These are phyloP conservation scores for Nothocercus julius DNA, from an alignment of 2,113 vertebrate genomes.

Conservation along the genomic window DNA sequence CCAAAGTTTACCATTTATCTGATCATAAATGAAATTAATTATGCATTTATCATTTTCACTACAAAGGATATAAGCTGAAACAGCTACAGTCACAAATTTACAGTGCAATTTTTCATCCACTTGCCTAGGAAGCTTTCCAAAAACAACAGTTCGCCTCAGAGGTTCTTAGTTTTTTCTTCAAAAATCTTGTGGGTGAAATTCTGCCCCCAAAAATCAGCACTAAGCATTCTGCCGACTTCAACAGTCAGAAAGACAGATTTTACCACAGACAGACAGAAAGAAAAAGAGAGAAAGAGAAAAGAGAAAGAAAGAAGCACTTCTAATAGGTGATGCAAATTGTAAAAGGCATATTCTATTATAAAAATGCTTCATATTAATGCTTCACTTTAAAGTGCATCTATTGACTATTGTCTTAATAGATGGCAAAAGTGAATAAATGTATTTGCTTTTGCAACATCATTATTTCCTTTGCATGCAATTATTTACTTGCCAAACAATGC, in stretches of 20 bases:
- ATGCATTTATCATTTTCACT: neutral
- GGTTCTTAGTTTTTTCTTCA: neutral
- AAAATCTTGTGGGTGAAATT: neutral
- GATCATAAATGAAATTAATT: slow-evolving; percentile 51
- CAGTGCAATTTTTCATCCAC: slow-evolving; percentile 38
- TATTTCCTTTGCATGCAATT: slow-evolving; percentile 65
- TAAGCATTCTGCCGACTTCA: neutral
- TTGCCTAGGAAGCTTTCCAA: neutral
- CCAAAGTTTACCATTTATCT: neutral
- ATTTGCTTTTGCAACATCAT: slow-evolving; percentile 60
- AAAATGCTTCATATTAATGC: neutral
- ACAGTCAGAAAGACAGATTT: neutral
- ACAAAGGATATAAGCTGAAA: slow-evolving; percentile 12
- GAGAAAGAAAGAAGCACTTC: neutral
- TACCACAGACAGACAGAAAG: neutral
- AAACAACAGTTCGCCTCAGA: neutral
- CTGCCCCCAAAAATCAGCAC: neutral
- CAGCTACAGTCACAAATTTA: slow-evolving; percentile 23
- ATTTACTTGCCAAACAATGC: slow-evolving; percentile 71
- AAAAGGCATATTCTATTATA: neutral
- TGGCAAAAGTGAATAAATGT: neutral
- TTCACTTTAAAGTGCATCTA: slow-evolving; percentile 16
- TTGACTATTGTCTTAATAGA: slow-evolving; percentile 33
- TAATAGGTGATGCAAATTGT: neutral
- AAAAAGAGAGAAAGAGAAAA: neutral